phyloP scores from a whole-genome alignment of 64 coral and sea anemone genomes.

The Pachyseris speciosa region DNA sequence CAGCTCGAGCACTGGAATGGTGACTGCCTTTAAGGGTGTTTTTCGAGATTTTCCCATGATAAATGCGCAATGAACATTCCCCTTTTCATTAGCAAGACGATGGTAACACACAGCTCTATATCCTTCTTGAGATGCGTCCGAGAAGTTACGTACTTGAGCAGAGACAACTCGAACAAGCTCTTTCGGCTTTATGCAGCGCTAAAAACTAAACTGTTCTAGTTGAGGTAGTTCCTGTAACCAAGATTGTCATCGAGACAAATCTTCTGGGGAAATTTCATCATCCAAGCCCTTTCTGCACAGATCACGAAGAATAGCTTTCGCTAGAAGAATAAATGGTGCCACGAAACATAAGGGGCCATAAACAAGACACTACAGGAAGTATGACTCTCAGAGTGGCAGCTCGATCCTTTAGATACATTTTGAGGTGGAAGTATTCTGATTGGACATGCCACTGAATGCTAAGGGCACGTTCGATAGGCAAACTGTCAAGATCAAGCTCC shows the following conservation, averaged over 20 bases:
- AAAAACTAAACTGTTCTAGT: neutral
- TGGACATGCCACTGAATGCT: constrained; percentile 29
- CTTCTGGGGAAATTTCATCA: constrained; percentile 2
- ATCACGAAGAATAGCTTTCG: neutral
- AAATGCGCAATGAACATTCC: too few relatives aligned
- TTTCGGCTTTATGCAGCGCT: too few relatives aligned
- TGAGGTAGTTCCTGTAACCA: neutral
- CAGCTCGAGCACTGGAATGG: too few relatives aligned
- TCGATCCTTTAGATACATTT: neutral
- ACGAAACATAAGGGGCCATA: neutral
- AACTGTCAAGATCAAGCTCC: neutral
- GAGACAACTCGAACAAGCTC: too few relatives aligned
- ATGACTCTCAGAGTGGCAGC: neutral
- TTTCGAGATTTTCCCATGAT: too few relatives aligned
- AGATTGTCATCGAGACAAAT: neutral
- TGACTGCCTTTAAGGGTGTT: too few relatives aligned
- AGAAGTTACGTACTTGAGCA: too few relatives aligned
- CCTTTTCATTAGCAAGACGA: too few relatives aligned
- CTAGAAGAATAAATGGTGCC: neutral
- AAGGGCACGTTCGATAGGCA: constrained; percentile 35
- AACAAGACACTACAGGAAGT: neutral
- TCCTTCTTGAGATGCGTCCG: too few relatives aligned
- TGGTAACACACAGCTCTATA: too few relatives aligned
- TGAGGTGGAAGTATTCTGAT: neutral
- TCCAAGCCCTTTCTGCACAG: neutral